Conservation (phyloP, 2,113 vertebrate genomes). For the Pygoscelis adeliae region DNA sequence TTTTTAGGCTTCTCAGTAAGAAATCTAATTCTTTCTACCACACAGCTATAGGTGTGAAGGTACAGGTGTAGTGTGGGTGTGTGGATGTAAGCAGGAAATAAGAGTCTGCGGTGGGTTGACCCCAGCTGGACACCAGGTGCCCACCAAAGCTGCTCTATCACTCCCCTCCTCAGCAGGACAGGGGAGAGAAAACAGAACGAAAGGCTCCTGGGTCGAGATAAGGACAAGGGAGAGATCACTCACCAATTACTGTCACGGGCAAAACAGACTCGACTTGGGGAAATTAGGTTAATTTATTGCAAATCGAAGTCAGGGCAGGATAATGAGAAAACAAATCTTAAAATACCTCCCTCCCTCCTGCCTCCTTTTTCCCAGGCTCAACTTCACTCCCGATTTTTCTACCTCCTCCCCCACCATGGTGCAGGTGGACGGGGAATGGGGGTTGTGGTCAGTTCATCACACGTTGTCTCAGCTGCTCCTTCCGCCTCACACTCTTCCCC, state of each 20-base stretch:
- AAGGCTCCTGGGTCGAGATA: rapidly evolving
- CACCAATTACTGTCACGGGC: neutral
- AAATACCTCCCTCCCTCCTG: neutral
- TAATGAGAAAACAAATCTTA: neutral
- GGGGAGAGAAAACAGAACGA: neutral
- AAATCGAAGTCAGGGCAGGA: neutral
- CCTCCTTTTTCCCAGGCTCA: neutral
- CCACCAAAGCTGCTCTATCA: neutral
- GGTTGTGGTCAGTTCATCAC: neutral
- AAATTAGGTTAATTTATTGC: neutral
- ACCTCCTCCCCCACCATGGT: no score
- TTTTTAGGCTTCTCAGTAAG: neutral
- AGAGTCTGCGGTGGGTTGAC: neutral
- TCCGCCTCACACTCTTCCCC: neutral
- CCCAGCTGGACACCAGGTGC: neutral
- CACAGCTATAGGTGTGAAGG: neutral
- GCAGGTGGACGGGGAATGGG: neutral
- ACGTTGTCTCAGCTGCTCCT: rapidly evolving
- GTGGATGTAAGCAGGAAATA: neutral
- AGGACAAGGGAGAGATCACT: neutral
- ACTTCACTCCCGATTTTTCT: rapidly evolving
- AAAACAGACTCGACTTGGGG: neutral
- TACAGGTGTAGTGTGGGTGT: neutral
- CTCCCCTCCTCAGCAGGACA: neutral
- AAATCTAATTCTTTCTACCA: neutral